Percentiles rank a stretch among this genome's conserved stretches.
Evolutionary conservation across 1,140 invertebrate genomes (phyloP).

Genomic region (Metaphire vulgaris): DNA sequence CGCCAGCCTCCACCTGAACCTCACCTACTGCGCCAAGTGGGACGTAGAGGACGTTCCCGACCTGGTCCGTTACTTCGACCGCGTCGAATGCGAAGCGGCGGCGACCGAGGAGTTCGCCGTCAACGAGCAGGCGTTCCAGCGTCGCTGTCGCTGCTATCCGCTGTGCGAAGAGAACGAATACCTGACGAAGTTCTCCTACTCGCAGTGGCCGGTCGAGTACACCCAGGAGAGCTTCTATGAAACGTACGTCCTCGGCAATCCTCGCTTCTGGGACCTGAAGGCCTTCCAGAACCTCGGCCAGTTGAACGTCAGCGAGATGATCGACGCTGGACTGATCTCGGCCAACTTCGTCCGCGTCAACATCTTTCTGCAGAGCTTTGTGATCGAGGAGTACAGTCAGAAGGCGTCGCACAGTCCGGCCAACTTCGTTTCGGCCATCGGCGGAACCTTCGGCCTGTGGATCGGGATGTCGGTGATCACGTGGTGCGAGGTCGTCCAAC

Average conservation of each 20-base stretch:
- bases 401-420: neutral
- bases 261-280: neutral
- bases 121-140: neutral
- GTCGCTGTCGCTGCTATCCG: slow-evolving; percentile 1
- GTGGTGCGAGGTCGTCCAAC: slow-evolving; percentile 19
- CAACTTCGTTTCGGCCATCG: slow-evolving; percentile 1
- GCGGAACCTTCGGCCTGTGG: slow-evolving; percentile 22
- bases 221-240: slow-evolving; percentile 5
- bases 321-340: neutral
- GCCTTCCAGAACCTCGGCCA: slow-evolving; percentile 5
- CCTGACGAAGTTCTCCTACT: slow-evolving; percentile 12
- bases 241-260: slow-evolving; percentile 10
- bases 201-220: slow-evolving; percentile 1
- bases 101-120: neutral
- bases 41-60: slow-evolving; percentile 4
- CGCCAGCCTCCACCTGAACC: neutral
- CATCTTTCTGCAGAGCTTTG: neutral
- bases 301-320: neutral
- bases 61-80: neutral
- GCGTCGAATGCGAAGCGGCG: neutral
- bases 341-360: slow-evolving; percentile 13
- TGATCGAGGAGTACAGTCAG: neutral
- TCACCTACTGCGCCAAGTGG: slow-evolving; percentile 13
- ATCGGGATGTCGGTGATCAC: slow-evolving; percentile 23
- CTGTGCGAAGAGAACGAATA: slow-evolving; percentile 8